A percentile compares a stretch with the other conserved stretches of the same genome.
These are phyloP conservation scores for Perca fluviatilis DNA, from an alignment of 2,113 vertebrate species.

Conservation along the genomic window DNA sequence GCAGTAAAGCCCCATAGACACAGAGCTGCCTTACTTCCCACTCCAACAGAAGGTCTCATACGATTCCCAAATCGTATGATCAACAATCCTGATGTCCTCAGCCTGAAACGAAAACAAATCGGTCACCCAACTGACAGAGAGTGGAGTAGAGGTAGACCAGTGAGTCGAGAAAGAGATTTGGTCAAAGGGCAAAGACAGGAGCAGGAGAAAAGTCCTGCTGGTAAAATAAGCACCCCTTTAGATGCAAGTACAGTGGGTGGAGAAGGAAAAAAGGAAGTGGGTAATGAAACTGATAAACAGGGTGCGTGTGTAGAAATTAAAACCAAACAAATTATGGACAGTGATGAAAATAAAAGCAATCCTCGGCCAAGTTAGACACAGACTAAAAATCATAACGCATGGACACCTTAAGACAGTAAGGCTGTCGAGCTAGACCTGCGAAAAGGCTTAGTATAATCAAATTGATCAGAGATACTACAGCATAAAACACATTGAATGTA, in stretches of 20 bases:
- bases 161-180: slow-evolving; percentile 63
- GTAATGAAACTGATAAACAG: slow-evolving; percentile 55
- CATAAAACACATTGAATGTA: slow-evolving; percentile 34
- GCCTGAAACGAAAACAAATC: slow-evolving; percentile 38
- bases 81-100: slow-evolving; percentile 78
- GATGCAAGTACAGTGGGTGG: slow-evolving; percentile 62
- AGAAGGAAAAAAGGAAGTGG: slow-evolving; percentile 42
- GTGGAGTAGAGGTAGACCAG: slow-evolving; percentile 67
- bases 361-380: slow-evolving; percentile 72
- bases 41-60: slow-evolving; percentile 84
- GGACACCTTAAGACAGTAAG: slow-evolving; percentile 62
- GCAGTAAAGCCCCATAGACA: slow-evolving; percentile 75
- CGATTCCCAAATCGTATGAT: slow-evolving; percentile 61
- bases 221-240: slow-evolving; percentile 71
- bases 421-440: slow-evolving; percentile 25
- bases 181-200: slow-evolving; percentile 63
- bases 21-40: slow-evolving; percentile 90
- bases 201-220: slow-evolving; percentile 45
- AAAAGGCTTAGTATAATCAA: slow-evolving; percentile 13
- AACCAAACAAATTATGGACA: slow-evolving; percentile 42
- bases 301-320: slow-evolving; percentile 67
- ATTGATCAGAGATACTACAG: slow-evolving; percentile 10
- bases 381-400: slow-evolving; percentile 67
- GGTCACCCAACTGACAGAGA: slow-evolving; percentile 35
- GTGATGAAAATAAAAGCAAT: slow-evolving; percentile 74